Evolutionary conservation across 92 coral and sea anemone species (phyloP), one percentile per base, ranked within the genome.

Genomic region (Zoanthus gigantus): DNA sequence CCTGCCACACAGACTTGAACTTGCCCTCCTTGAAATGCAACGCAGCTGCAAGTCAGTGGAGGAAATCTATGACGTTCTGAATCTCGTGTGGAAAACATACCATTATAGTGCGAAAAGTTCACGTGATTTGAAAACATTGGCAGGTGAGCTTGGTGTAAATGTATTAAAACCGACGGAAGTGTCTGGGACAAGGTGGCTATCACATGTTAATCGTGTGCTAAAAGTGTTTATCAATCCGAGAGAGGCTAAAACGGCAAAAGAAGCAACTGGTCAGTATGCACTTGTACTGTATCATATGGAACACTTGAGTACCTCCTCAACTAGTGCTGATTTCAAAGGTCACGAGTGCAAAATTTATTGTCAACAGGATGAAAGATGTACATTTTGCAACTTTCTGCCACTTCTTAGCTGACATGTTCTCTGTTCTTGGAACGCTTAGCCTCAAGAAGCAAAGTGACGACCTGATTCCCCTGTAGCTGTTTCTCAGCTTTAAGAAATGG

Each of bases 81-180:
- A 88, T 48, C 75, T 88, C 17, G 76, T 88, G 12, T 78, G 87
- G 82, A 88, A 23, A 23, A 23, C 23, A 23, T 23, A 23, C 23
- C 23, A 23, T 23, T 23, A 23, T 23, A 23, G 23, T 50, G 73
- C 91, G 7, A 88, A 81, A 16, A 88, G 90, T 63, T 69, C 46
- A 32, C 66, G 82, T 12, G 91, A 88, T 58, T 65, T 88, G n/a
- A 66, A 88, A 48, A 37, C 53, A 13, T 34, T 53, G 14, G 78
- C 65, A 30, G 73, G 31, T 71, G 87, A 88, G 65, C 87, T 88
- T 17, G 91, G 87, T 9, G 75, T 88, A 3, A 80, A 81, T 72
- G 87, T 63, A 16, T 66, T 86, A 63, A 86, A 77, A 66, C 89
- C 84, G 76, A 86, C 89, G 34, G 76, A 86, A 86, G 89, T 86